Evolutionary conservation across 2,113 vertebrate genomes (phyloP), one percentile per base, ranked within the genome.

Genomic region (Sander vitreus): DNA sequence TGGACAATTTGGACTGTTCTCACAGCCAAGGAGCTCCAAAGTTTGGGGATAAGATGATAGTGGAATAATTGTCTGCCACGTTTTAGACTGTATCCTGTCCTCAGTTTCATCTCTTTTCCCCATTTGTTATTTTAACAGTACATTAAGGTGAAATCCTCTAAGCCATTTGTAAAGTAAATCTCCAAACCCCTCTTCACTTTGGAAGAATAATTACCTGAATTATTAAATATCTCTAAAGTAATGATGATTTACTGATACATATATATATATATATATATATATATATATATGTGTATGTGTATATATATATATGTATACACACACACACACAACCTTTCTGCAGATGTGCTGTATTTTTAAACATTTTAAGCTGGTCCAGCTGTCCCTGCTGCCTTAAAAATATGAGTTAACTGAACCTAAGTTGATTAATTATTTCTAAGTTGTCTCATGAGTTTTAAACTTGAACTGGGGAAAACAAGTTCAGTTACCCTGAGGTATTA

Each of bases 121-220:
- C 23, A 76, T 81, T 78, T 33, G 68, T 82, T 57, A 6, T 48
- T 39, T 74, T 65, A 64, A 87, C 4, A 11, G 18, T 47, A 16
- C 36, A 53, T 53, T 27, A 55, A 27, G 73, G 71, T 58, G 55
- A 62, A 70, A 50, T 78, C 53, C 13, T 25, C 47, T 11, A 19
- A 39, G 33, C 27, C 19, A n/a, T 30, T 62, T 73, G 71, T 60
- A 21, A 5, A 0, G 65, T 30, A 27, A 64, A 50, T 39, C 5
- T 18, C 16, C 27, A 51, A 73, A 73, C 25, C 18, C 39, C 5
- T 36, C 19, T 21, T 59, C 6, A 60, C 25, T 58, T 43, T 60
- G 30, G 9, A 53, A 16, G 6, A 53, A 47, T 58, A 64, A 76
- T 51, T 12, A 45, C 23, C 19, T 23, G 0, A 67, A 25, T 62